These are phyloP conservation scores for Petromus typicus DNA, from an alignment of 2,113 vertebrate genomes.

Conservation along the genomic window DNA sequence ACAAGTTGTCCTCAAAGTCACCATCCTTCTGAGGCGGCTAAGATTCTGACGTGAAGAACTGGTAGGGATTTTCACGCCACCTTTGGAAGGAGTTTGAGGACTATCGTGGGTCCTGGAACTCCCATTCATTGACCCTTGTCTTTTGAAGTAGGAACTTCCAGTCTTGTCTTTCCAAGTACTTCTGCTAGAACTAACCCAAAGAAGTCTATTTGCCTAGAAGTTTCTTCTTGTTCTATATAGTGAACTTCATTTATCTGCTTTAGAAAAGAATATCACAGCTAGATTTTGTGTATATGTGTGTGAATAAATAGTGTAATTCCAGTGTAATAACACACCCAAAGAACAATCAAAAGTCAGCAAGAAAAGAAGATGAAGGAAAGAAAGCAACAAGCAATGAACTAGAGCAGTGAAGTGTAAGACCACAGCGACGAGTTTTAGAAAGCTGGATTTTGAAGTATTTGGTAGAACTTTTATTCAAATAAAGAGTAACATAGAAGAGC, in stretches of 20 bases:
- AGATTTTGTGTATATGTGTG: neutral
- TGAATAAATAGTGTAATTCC: neutral
- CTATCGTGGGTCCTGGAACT: neutral
- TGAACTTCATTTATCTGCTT: constrained; percentile 20
- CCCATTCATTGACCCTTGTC: neutral
- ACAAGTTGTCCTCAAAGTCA: neutral
- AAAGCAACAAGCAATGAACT: neutral
- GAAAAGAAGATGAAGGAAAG: constrained; percentile 6
- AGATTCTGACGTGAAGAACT: neutral
- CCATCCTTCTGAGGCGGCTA: neutral
- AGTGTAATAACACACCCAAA: neutral
- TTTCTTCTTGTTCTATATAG: neutral
- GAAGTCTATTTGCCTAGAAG: constrained; percentile 21
- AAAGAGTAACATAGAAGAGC: neutral
- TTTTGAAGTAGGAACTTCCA: neutral
- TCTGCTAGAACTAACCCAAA: neutral
- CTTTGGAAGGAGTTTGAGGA: neutral
- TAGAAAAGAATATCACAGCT: neutral
- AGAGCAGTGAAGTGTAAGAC: neutral
- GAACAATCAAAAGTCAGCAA: neutral
- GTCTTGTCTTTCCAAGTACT: neutral
- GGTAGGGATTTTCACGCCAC: neutral
- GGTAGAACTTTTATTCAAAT: constrained; percentile 2
- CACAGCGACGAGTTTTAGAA: neutral
- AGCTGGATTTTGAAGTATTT: constrained; percentile 24